Evolutionary conservation across 2,888 invertebrate genomes (phyloP).

Genomic region (Trachelus stipa): DNA sequence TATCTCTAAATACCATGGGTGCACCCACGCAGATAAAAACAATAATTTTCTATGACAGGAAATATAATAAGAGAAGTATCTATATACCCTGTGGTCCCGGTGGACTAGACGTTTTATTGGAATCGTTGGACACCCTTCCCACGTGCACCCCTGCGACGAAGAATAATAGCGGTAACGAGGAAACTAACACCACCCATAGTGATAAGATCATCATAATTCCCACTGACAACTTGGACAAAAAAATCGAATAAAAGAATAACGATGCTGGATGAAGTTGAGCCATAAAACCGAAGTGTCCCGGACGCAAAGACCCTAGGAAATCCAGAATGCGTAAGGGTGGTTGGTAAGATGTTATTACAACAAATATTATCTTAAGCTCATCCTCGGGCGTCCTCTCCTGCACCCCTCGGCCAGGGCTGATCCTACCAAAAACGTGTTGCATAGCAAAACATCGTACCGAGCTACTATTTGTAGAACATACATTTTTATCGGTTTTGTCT

Average conservation of each 20-base stretch:
- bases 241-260: neutral
- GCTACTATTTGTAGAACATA: neutral
- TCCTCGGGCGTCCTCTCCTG: neutral
- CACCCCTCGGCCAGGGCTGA: neutral
- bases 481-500: constrained; percentile 3
- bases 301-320: constrained; percentile 1
- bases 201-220: neutral
- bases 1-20: neutral
- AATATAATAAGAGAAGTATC: neutral
- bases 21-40: neutral
- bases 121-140: neutral
- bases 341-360: constrained; percentile 16
- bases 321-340: constrained; percentile 8
- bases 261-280: neutral
- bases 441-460: constrained; percentile 10
- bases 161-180: neutral
- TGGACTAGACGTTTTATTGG: neutral
- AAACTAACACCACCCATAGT: neutral
- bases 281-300: neutral
- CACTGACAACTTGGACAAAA: neutral
- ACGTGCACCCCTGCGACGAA: neutral
- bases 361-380: constrained; percentile 18
- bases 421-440: neutral
- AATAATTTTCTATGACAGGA: neutral
- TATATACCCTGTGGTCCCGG: neutral